These are phyloP conservation scores for Hemaris fuciformis DNA, from an alignment of 2,888 invertebrate genomes.

Conservation along the genomic window DNA sequence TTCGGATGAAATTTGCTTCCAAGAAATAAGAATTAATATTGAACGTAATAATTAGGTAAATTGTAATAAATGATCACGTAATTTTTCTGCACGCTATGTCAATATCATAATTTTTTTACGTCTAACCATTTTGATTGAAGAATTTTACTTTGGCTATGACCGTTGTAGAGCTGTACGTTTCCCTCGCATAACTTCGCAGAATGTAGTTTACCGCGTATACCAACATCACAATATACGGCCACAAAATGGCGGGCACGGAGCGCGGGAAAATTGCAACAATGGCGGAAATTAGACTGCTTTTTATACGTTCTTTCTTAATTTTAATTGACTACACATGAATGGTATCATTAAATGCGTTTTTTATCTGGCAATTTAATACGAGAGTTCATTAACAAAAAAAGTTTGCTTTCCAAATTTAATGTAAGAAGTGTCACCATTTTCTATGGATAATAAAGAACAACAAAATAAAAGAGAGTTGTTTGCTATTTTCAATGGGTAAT, in stretches of 20 bases:
- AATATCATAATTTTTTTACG: too few relatives aligned
- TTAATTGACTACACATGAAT: constrained; percentile 42
- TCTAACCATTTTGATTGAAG: too few relatives aligned
- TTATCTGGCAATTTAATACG: constrained; percentile 14
- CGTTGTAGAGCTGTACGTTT: too few relatives aligned
- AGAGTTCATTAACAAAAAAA: constrained; percentile 2
- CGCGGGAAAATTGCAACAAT: constrained; percentile 57
- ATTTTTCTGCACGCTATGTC: too few relatives aligned
- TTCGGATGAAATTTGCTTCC: too few relatives aligned
- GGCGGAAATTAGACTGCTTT: constrained; percentile 47
- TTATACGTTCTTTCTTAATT: constrained; percentile 41
- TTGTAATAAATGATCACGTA: too few relatives aligned
- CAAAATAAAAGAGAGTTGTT: neutral
- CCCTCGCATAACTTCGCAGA: neutral
- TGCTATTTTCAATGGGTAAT: too few relatives aligned
- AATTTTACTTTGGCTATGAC: too few relatives aligned
- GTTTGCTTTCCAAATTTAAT: neutral
- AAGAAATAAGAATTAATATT: too few relatives aligned
- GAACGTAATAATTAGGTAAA: too few relatives aligned
- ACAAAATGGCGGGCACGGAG: constrained; percentile 43
- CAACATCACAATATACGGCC: constrained; percentile 36
- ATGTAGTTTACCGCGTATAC: neutral
- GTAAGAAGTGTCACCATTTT: neutral
- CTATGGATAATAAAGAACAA: neutral
- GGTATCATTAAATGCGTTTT: constrained; percentile 40